phyloP scores from a whole-genome alignment of 2,888 invertebrate genomes.

The Subacronicta megacephala region DNA sequence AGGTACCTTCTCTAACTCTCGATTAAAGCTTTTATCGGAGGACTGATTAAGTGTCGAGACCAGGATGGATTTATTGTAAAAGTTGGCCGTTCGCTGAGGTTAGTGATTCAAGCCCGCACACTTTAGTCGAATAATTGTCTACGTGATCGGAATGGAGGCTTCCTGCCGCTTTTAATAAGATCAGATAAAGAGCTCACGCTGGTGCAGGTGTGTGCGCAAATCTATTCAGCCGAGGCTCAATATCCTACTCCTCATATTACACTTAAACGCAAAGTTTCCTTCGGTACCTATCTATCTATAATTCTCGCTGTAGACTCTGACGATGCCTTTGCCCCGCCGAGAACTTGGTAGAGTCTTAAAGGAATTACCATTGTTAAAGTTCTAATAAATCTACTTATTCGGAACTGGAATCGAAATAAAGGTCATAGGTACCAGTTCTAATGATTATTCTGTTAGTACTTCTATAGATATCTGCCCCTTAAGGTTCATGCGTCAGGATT shows the following conservation, averaged over 20 bases:
- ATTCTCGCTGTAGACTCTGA: constrained; percentile 2
- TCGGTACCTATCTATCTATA: constrained; percentile 10
- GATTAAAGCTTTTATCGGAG: constrained; percentile 89
- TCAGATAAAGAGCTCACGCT: constrained; percentile 80
- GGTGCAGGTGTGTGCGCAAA: constrained; percentile 69
- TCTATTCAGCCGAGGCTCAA: constrained; percentile 52
- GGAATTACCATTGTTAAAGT: not conserved
- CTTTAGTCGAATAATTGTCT: constrained; percentile 89
- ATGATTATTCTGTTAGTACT: no score
- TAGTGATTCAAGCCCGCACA: constrained; percentile 89
- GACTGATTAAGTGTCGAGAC: constrained; percentile 89
- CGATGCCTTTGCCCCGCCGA: not conserved
- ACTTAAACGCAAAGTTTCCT: constrained; percentile 19
- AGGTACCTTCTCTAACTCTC: constrained; percentile 80
- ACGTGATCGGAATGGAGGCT: constrained; percentile 87
- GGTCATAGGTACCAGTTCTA: no score
- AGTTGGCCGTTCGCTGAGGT: constrained; percentile 87
- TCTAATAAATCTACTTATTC: no score
- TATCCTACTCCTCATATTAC: constrained; percentile 29
- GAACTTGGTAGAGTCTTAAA: not conserved
- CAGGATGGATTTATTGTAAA: constrained; percentile 89
- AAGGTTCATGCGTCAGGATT: no score
- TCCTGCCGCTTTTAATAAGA: constrained; percentile 84
- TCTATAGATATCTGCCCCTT: no score
- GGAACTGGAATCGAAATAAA: no score